Conservation (phyloP, 2,113 vertebrate genomes). For the Hemichromis elongatus region DNA sequence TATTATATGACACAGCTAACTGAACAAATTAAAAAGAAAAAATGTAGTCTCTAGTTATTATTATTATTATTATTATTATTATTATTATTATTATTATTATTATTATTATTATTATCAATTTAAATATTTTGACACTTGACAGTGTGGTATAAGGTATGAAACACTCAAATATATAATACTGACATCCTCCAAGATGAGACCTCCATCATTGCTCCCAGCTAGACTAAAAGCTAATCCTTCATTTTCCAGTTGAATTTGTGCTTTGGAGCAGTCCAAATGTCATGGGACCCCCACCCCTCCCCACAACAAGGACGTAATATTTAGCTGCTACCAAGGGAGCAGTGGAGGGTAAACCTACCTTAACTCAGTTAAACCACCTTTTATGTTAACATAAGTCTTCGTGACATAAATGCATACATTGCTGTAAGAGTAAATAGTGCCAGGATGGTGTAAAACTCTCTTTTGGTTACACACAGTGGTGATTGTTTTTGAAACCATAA, state of each 20-base stretch:
- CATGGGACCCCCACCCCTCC: slow-evolving; percentile 41
- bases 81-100: neutral
- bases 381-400: neutral
- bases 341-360: slow-evolving; percentile 17
- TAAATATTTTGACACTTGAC: neutral
- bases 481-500: neutral
- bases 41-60: neutral
- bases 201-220: slow-evolving; percentile 33
- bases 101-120: no score
- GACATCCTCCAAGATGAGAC: neutral
- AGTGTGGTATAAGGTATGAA: neutral
- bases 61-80: neutral
- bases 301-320: slow-evolving; percentile 31
- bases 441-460: neutral
- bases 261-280: slow-evolving; percentile 64
- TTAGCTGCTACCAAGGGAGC: slow-evolving; percentile 40
- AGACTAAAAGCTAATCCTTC: slow-evolving; percentile 61
- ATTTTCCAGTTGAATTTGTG: slow-evolving; percentile 65
- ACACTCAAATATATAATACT: slow-evolving; percentile 35
- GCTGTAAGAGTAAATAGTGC: neutral
- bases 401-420: neutral
- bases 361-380: slow-evolving; percentile 14
- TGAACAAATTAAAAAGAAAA: slow-evolving; percentile 14
- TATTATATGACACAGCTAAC: slow-evolving; percentile 50
- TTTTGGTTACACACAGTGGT: neutral